Base-by-base conservation (phyloP, 1,140 invertebrate genomes). In the honey bee (Apis mellifera) region DNA sequence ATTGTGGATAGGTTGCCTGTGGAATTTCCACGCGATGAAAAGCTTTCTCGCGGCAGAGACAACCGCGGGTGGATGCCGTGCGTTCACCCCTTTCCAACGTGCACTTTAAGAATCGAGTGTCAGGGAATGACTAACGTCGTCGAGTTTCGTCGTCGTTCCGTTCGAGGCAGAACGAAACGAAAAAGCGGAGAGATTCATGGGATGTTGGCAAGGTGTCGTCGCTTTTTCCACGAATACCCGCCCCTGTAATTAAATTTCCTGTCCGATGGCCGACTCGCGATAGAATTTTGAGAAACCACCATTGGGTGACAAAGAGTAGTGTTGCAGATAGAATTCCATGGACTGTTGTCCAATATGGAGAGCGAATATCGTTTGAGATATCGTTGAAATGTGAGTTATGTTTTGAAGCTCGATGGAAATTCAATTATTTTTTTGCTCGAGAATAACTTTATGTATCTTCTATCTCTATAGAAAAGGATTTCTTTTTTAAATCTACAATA, bases 21-120 rank as follows among this genome's bases (percentile, higher is more conserved):
- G 83, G 85, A 90, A 91, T 90, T 90, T 90, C 84, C 82, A 21
- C 62, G 72, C 76, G 81, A 81, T 86, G 72, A 86, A 90, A 87
- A 83, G 72, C 21, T 73, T 42, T 52, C 57, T 74, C 72, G 52
- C 54, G 55, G 55, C 13, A 50, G 9, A 75, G 48, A 71, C 55
- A 73, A 75, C 48, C 65, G 48, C 32, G 32, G 54, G 50, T 84
- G 48, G n/a, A 86, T 70, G 77, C 70, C 55, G 60, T 54, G 78
- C 72, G 84, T 82, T 83, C 74, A n/a, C 50, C 70, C 83, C 66
- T 80, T 84, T 79, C 42, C 57, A 21, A n/a, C 26, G 32, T 77
- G 75, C 75, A 79, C 64, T 84, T 87, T 78, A 84, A 78, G 65
- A 84, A 85, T 87, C 80, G 68, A 8, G 26, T 78, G 74, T 85